Conservation (phyloP, 2,113 vertebrate genomes). For the Romanogobio albipinnatus region DNA sequence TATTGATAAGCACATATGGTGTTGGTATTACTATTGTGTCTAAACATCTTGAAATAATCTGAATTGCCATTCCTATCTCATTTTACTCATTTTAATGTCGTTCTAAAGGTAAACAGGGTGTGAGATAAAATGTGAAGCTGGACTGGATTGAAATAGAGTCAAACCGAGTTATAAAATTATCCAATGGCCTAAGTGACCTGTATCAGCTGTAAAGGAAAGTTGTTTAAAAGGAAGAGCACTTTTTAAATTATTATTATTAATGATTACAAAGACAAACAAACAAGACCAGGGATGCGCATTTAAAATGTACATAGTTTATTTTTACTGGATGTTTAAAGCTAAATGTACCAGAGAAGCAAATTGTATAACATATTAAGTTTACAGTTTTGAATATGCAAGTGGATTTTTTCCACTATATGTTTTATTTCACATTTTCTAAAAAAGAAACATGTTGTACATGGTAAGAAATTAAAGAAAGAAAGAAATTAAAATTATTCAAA, state of each 20-base stretch:
- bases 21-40: too few species aligned
- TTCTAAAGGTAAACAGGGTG: background rate
- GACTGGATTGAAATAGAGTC: background rate
- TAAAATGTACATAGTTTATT: background rate
- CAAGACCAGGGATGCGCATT: background rate
- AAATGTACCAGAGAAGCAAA: background rate
- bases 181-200: background rate
- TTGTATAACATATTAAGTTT: background rate
- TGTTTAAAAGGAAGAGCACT: background rate
- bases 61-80: too few species aligned
- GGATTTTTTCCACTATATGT: background rate
- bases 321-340: background rate
- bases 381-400: background rate
- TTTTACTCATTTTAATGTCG: too few species aligned
- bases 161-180: background rate
- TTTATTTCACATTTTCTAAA: background rate
- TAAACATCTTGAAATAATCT: too few species aligned
- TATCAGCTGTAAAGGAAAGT: background rate
- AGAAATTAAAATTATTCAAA: background rate
- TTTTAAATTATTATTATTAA: background rate
- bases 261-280: background rate
- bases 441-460: background rate
- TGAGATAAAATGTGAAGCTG: too few species aligned
- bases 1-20: too few species aligned
- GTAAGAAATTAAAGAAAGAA: background rate